phyloP scores from a whole-genome alignment of 2,888 invertebrate genomes.

The Harpalus rubripes region DNA sequence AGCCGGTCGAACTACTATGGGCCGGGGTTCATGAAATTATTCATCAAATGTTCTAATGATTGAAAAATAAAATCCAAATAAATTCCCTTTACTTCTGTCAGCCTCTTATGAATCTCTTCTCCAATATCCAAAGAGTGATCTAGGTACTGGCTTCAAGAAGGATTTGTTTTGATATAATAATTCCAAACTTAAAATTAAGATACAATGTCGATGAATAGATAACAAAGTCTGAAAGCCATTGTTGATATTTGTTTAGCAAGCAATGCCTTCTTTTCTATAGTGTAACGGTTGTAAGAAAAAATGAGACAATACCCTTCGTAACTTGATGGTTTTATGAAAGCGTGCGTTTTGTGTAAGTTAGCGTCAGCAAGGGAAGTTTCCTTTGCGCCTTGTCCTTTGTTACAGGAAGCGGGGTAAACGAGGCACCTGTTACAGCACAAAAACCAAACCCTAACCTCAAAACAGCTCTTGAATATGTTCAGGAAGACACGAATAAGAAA shows the following conservation, averaged over 20 bases:
- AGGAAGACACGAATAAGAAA: slow-evolving; percentile 26
- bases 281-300: neutral
- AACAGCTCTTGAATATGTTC: neutral
- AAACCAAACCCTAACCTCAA: slow-evolving; percentile 20
- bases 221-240: slow-evolving; percentile 44
- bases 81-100: neutral
- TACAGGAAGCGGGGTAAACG: slow-evolving; percentile 55
- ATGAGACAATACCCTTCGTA: slow-evolving; percentile 44
- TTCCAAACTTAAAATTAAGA: slow-evolving; percentile 23
- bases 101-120: no score
- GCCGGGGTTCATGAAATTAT: no score
- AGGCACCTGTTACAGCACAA: slow-evolving; percentile 62
- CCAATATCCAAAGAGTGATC: neutral
- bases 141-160: neutral
- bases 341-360: slow-evolving; percentile 41
- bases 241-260: slow-evolving; percentile 46
- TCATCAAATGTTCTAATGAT: no score
- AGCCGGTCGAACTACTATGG: no score
- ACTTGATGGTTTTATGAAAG: slow-evolving; percentile 46
- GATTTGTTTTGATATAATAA: slow-evolving; percentile 27
- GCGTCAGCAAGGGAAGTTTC: slow-evolving; percentile 10
- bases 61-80: no score
- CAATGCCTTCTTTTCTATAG: slow-evolving; percentile 33
- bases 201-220: slow-evolving; percentile 47
- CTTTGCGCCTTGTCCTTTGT: slow-evolving; percentile 46